Percentiles rank a stretch among this genome's conserved stretches.
Evolutionary conservation across 1,140 invertebrate genomes (phyloP).

Genomic region (Yoshiicerus persimilis): DNA sequence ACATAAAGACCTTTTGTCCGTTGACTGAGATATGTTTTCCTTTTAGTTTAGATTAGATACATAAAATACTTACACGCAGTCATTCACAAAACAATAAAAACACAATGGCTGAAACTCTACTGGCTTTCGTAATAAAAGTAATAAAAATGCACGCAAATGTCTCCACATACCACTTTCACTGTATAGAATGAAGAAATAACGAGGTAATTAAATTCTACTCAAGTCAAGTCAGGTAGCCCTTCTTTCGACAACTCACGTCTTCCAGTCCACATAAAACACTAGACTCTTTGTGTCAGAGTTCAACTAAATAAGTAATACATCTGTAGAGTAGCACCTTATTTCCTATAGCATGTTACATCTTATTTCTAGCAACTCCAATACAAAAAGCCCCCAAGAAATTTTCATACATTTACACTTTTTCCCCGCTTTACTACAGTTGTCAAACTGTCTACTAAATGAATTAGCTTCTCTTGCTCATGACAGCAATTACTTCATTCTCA

Average conservation of each 20-base stretch:
- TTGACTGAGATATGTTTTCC: not conserved
- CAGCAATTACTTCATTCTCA: not conserved
- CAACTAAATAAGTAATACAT: not conserved
- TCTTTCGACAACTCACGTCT: not conserved
- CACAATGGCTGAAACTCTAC: not conserved
- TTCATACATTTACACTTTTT: not conserved
- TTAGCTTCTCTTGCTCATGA: not conserved
- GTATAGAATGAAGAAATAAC: conserved; percentile 12
- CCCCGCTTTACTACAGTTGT: not conserved
- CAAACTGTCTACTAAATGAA: not conserved
- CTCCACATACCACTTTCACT: not conserved
- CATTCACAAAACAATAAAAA: conserved; percentile 16
- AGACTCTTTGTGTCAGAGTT: not conserved
- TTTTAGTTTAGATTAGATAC: not conserved
- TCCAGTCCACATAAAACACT: not conserved
- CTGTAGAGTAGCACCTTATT: not conserved
- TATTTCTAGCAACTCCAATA: not conserved
- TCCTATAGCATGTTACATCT: not conserved
- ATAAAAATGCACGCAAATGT: conserved; percentile 16
- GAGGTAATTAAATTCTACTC: conserved; percentile 6
- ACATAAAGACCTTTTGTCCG: not conserved
- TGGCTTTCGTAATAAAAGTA: conserved; percentile 4
- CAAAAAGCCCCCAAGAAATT: too few species aligned
- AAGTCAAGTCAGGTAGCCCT: not conserved
- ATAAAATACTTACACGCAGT: conserved; percentile 7